Base-by-base conservation (phyloP, 2,797 vertebrate genomes). In the Microctenopoma stevenorrisi region DNA sequence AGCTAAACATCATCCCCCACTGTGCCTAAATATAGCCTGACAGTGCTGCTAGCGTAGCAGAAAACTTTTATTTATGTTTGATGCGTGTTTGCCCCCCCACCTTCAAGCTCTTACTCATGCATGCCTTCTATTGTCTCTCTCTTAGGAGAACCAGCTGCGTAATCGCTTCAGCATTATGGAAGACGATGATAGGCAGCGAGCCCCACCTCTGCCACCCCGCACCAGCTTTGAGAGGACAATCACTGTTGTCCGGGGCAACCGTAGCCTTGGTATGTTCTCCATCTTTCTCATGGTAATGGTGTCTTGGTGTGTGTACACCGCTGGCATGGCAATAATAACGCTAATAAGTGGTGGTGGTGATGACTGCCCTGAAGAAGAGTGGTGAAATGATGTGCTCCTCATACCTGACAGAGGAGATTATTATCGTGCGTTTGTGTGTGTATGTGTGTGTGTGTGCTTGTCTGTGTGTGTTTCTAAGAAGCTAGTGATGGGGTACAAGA, bases 211-310 rank as follows among this genome's bases (percentile, higher is more conserved):
- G 76, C 72, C 90, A 55, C 84, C 88, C 42, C 89, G 81, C 83
- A 95, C 87, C 78, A 83, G 85, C 53, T 95, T 95, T 82, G 96
- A 96, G 91, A 96, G 92, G 91, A 97, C 94, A 76, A 95, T 99
- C 87, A 94, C 89, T 85, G 94, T 99, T 91, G 95, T 94, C 92
- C 96, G 97, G 95, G 97, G 96, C 93, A 97, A 95, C 94, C 95
- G 95, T 91, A 97, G 96, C 90, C 93, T 99, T 91, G 98, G 98
- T 99, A 95, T 93, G 94, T 94, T 92, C 79, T 89, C 82, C 69
- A 65, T 92, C 84, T 91, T 93, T 88, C 87, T 93, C 79, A 82
- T 90, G 86, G 75, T 85, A 72, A 74, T 91, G 84, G 49, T 90
- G 62, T 93, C 91, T 82, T 88, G 93, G 86, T 93, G 87, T 90